A percentile compares a stretch with the other conserved stretches of the same genome.
These are phyloP conservation scores for Seira sanloemensis DNA, from an alignment of 2,888 invertebrate genomes.

Conservation along the genomic window DNA sequence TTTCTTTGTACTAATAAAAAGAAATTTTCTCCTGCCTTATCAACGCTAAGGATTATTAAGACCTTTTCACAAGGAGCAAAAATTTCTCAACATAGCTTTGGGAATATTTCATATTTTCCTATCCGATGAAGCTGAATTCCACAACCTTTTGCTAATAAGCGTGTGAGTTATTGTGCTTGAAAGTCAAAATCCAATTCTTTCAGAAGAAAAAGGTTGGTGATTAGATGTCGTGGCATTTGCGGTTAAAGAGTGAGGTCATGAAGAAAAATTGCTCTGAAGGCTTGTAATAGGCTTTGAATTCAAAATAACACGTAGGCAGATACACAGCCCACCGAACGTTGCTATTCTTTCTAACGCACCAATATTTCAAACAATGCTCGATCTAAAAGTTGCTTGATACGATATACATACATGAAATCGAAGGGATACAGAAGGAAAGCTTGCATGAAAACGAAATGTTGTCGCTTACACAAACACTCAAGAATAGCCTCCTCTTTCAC, in stretches of 20 bases:
- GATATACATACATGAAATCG: neutral
- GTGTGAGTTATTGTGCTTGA: neutral
- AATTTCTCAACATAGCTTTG: too few species aligned
- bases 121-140: neutral
- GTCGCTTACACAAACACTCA: conserved; percentile 16
- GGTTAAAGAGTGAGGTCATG: conserved; percentile 48
- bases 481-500: conserved; percentile 17
- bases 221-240: conserved; percentile 55
- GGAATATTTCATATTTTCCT: neutral
- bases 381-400: neutral
- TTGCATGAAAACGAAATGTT: neutral
- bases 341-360: neutral
- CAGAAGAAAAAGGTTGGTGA: conserved; percentile 33
- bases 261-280: conserved; percentile 60
- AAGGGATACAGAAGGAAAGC: conserved; percentile 13
- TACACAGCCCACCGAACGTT: neutral
- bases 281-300: conserved; percentile 54
- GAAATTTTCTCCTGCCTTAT: too few species aligned
- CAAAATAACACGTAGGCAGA: conserved; percentile 37
- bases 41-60: too few species aligned
- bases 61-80: conserved; percentile 14
- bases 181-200: conserved; percentile 13
- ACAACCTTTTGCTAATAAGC: conserved; percentile 47
- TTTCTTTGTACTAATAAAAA: too few species aligned
- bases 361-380: neutral